Conservation (phyloP, 2,888 invertebrate species). For the Rotaria macrura region DNA sequence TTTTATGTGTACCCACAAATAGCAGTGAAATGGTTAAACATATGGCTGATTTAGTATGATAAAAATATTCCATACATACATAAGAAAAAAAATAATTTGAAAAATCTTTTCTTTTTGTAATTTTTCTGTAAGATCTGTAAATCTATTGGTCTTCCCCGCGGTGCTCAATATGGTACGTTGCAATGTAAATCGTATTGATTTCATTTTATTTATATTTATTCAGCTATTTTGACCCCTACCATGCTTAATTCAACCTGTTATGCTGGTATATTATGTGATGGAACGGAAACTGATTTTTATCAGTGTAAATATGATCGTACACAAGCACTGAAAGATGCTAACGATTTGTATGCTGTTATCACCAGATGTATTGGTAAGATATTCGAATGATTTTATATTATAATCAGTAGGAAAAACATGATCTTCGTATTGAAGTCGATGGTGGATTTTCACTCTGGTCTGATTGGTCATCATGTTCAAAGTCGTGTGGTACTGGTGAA, state of each 20-base stretch:
- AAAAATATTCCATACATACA: background rate
- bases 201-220: background rate
- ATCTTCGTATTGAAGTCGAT: background rate
- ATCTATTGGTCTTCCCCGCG: background rate
- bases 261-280: background rate
- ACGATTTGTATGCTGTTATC: background rate
- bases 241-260: background rate
- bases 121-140: background rate
- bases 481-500: constrained; percentile 19
- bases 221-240: background rate
- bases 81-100: background rate
- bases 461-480: constrained; percentile 24
- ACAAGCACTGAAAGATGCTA: background rate
- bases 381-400: background rate
- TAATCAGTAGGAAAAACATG: background rate
- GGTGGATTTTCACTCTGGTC: constrained; percentile 27
- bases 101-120: background rate
- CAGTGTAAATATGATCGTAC: background rate
- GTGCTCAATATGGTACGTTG: background rate
- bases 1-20: background rate
- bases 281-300: background rate
- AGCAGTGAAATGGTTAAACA: background rate
- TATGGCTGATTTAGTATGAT: background rate
- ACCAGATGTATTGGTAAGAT: background rate
- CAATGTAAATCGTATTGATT: background rate